Percentiles rank a stretch among this genome's conserved stretches.
These are phyloP conservation scores for Rafetus swinhoei DNA, from an alignment of 2,113 vertebrate species.

Conservation along the genomic window DNA sequence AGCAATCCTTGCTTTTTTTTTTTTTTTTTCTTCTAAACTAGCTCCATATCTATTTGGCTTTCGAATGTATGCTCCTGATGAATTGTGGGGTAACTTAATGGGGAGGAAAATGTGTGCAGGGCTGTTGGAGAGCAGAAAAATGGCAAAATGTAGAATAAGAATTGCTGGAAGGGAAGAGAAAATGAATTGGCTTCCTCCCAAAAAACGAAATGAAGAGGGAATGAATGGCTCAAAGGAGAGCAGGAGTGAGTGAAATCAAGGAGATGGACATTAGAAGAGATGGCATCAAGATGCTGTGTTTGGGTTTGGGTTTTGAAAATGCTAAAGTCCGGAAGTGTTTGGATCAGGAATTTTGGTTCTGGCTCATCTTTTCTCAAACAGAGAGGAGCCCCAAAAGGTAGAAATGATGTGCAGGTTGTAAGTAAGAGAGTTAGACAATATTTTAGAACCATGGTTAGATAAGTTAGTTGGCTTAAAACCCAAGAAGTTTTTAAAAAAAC, in stretches of 20 bases:
- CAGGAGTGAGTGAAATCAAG: not conserved
- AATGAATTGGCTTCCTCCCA: conserved; percentile 56
- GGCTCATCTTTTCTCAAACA: not conserved
- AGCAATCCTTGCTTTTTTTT: conserved; percentile 42
- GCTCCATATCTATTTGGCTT: conserved; percentile 68
- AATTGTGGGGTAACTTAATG: conserved; percentile 76
- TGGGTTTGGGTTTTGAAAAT: not conserved
- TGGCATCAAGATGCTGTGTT: not conserved
- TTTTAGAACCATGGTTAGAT: not conserved
- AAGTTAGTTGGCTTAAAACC: not conserved
- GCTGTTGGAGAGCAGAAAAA: conserved; percentile 48
- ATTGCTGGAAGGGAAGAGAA: conserved; percentile 48
- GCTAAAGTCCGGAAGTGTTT: not conserved
- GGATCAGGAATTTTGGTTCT: not conserved
- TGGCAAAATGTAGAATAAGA: conserved; percentile 62
- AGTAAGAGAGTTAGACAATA: not conserved
- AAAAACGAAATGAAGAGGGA: conserved; percentile 52
- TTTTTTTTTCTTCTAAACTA: conserved; percentile 34
- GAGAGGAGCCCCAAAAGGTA: not conserved
- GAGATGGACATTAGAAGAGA: not conserved
- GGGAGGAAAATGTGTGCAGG: conserved; percentile 67
- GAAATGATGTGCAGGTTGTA: not conserved
- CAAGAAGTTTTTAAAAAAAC: not conserved
- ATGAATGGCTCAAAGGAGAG: conserved; percentile 1
- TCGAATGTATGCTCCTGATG: conserved; percentile 59